Evolutionary conservation across 2,888 invertebrate species (phyloP).

Genomic region (Cheilosia vulpina): DNA sequence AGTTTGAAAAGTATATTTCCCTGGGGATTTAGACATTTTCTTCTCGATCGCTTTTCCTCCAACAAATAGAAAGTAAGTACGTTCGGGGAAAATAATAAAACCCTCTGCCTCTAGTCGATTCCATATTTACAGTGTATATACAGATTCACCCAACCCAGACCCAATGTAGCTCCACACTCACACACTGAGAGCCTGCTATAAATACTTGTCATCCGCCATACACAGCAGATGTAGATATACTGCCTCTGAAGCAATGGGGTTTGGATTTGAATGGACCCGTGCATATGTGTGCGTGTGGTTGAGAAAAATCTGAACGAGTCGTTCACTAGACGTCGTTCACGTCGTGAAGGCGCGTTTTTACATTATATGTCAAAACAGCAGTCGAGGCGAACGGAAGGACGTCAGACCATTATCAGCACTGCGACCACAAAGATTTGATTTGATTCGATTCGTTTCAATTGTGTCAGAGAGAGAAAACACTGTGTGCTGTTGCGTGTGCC

Average conservation of each 20-base stretch:
- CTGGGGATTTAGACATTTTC: constrained; percentile 7
- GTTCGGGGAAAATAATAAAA: constrained; percentile 26
- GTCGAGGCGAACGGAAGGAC: constrained; percentile 52
- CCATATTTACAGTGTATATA: constrained; percentile 32
- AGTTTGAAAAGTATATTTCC: background rate
- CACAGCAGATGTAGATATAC: no score
- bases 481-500: constrained; percentile 30
- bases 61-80: constrained; percentile 26
- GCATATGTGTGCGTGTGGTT: background rate
- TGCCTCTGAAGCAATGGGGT: no score
- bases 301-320: constrained; percentile 49
- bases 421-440: constrained; percentile 31
- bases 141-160: constrained; percentile 5
- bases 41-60: background rate
- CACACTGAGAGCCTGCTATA: constrained; percentile 33
- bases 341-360: constrained; percentile 43
- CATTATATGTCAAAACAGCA: constrained; percentile 62
- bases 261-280: no score
- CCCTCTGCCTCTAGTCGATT: constrained; percentile 14
- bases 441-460: constrained; percentile 34
- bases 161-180: constrained; percentile 25
- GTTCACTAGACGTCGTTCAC: constrained; percentile 27
- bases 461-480: constrained; percentile 52
- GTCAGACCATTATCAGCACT: constrained; percentile 32
- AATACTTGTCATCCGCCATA: constrained; percentile 42